Evolutionary conservation across 2,113 vertebrate genomes (phyloP).

Genomic region (Pygoscelis antarcticus): DNA sequence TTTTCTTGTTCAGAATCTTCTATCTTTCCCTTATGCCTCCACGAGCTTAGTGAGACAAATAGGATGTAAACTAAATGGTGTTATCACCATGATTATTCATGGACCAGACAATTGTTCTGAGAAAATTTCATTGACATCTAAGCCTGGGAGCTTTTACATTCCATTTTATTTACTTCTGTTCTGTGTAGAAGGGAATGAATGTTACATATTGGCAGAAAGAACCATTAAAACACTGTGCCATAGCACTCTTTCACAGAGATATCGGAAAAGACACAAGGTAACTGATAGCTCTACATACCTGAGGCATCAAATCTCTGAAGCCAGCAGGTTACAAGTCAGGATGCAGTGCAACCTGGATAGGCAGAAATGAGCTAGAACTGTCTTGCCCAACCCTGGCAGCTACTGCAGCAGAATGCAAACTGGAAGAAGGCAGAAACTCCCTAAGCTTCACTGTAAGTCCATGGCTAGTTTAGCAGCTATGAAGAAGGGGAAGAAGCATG

Average conservation of each 20-base stretch:
- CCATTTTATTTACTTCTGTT: neutral
- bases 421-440: neutral
- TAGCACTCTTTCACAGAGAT: neutral
- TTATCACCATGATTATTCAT: constrained; percentile 1
- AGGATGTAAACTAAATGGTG: neutral
- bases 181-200: neutral
- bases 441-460: neutral
- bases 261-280: neutral
- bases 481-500: neutral
- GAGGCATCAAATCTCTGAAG: neutral
- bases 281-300: neutral
- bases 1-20: neutral
- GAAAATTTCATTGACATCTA: neutral
- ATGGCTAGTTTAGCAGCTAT: neutral
- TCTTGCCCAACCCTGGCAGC: neutral
- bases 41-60: neutral
- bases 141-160: neutral
- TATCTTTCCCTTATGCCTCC: neutral
- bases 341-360: neutral
- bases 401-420: neutral
- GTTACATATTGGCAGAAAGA: neutral
- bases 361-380: neutral
- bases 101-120: neutral
- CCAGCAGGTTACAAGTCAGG: neutral
- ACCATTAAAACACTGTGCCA: neutral